Conservation (phyloP, 2,113 vertebrate species). For the Rallus limicola region DNA sequence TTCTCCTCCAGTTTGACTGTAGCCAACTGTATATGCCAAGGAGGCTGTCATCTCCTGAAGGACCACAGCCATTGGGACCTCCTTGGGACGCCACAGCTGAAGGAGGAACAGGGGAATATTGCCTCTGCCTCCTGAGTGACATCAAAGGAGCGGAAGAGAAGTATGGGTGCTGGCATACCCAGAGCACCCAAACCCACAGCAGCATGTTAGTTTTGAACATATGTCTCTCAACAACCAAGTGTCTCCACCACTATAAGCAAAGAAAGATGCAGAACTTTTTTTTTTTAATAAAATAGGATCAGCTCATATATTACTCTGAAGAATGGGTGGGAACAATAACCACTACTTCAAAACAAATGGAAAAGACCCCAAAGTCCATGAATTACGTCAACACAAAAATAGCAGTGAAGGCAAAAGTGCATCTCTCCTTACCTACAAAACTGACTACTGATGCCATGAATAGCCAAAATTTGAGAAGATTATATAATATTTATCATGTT, state of each 20-base stretch:
- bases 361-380: background rate
- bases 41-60: background rate
- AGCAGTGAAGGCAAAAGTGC: background rate
- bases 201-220: background rate
- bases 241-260: background rate
- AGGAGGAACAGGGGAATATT: background rate
- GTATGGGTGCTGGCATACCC: background rate
- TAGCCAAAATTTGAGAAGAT: no score
- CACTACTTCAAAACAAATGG: background rate
- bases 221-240: background rate
- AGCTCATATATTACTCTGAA: background rate
- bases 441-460: no score
- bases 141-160: background rate
- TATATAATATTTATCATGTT: no score
- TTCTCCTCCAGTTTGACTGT: background rate
- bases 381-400: background rate
- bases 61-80: background rate
- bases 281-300: background rate
- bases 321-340: background rate
- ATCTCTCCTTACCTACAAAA: background rate
- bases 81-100: background rate
- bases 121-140: background rate
- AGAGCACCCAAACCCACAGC: background rate
- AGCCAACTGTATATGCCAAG: background rate
- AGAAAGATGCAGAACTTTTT: background rate